Conservation (phyloP, 2,888 invertebrate genomes). For the Andrena flavipes region DNA sequence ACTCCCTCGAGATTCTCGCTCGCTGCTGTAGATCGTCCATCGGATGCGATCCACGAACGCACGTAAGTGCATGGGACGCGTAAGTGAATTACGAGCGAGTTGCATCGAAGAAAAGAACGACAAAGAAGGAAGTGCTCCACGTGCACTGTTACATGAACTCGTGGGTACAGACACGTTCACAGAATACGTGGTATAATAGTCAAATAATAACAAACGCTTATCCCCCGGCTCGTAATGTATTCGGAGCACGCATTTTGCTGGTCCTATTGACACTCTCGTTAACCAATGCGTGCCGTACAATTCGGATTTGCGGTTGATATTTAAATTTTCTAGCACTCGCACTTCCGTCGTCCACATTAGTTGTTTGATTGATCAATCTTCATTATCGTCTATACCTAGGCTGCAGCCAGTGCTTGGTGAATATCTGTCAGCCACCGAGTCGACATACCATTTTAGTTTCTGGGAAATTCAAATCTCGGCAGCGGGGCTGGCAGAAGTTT, state of each 20-base stretch:
- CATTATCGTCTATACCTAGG: neutral
- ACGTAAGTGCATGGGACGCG: slow-evolving; percentile 27
- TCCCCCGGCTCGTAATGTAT: slow-evolving; percentile 66
- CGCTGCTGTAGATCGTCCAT: slow-evolving; percentile 18
- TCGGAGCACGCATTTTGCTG: slow-evolving; percentile 72
- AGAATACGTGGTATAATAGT: slow-evolving; percentile 56
- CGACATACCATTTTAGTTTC: neutral
- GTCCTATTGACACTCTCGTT: slow-evolving; percentile 58
- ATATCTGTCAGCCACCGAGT: neutral
- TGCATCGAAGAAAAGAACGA: slow-evolving; percentile 31
- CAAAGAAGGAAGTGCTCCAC: slow-evolving; percentile 36
- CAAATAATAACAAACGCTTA: slow-evolving; percentile 71
- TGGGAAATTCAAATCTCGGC: too few species aligned
- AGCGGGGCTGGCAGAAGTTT: neutral
- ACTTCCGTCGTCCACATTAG: too few species aligned
- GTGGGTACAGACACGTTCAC: slow-evolving; percentile 35
- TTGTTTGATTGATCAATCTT: neutral
- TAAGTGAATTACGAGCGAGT: slow-evolving; percentile 45
- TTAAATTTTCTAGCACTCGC: slow-evolving; percentile 44
- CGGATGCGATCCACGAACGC: neutral
- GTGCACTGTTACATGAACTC: slow-evolving; percentile 19
- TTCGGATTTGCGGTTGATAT: slow-evolving; percentile 46
- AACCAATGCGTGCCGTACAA: slow-evolving; percentile 42
- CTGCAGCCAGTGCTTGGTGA: too few species aligned
- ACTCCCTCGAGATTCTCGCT: slow-evolving; percentile 14